These are phyloP conservation scores for Aix galericulata DNA, from an alignment of 2,113 vertebrate species.

Conservation along the genomic window DNA sequence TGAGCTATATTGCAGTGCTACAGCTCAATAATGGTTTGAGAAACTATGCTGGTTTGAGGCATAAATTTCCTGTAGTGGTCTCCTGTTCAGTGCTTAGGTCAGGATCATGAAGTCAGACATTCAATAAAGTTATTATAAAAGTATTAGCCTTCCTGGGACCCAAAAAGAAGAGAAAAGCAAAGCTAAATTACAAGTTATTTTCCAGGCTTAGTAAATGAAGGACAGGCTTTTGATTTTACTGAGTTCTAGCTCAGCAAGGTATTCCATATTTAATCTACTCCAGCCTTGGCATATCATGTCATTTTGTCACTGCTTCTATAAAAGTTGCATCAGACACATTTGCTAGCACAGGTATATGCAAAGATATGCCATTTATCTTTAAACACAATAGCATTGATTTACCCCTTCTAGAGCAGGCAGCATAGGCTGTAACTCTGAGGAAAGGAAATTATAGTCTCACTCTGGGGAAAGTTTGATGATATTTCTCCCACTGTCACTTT, in stretches of 20 bases:
- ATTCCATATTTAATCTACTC: constrained; percentile 1
- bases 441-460: background rate
- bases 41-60: constrained; percentile 32
- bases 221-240: background rate
- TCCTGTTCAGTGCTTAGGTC: constrained; percentile 43
- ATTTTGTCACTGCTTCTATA: background rate
- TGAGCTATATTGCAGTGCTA: constrained; percentile 35
- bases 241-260: constrained; percentile 3
- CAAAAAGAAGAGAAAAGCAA: constrained; percentile 22
- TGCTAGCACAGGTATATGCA: background rate
- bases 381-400: background rate
- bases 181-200: constrained; percentile 39
- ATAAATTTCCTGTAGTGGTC: constrained; percentile 58
- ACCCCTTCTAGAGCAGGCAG: background rate
- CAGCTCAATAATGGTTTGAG: constrained; percentile 60
- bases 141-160: constrained; percentile 13
- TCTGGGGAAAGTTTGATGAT: background rate
- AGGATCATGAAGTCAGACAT: constrained; percentile 54
- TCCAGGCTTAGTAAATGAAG: constrained; percentile 43
- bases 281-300: background rate
- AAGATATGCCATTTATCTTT: background rate
- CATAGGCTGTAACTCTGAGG: background rate
- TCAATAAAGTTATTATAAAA: constrained; percentile 61
- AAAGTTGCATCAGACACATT: background rate
- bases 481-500: background rate